Evolutionary conservation across 2,888 invertebrate species (phyloP).

Genomic region (Clitarchus hookeri): DNA sequence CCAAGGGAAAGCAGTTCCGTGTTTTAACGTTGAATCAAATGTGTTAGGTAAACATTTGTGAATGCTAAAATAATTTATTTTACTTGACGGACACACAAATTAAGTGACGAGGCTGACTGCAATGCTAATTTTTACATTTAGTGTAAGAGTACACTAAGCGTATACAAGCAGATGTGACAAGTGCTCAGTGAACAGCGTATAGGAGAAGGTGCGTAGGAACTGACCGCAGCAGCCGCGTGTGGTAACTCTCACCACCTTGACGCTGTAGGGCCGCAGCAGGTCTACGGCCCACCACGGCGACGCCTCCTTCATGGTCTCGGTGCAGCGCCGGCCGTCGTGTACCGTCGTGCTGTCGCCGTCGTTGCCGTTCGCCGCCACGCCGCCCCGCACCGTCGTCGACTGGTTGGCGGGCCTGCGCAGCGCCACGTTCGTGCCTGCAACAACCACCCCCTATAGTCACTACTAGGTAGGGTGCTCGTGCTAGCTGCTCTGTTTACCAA

Average conservation of each 20-base stretch:
- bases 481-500: too few relatives aligned
- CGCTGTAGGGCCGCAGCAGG: conserved; percentile 78
- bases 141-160: too few relatives aligned
- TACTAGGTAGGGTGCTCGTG: too few relatives aligned
- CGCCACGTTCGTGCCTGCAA: conserved; percentile 79
- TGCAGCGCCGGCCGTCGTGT: conserved; percentile 85
- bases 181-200: too few relatives aligned
- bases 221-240: conserved; percentile 80
- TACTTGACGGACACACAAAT: too few relatives aligned
- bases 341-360: conserved; percentile 84
- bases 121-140: too few relatives aligned
- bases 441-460: neutral
- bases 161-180: too few relatives aligned
- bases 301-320: conserved; percentile 86
- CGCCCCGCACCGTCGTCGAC: conserved; percentile 85
- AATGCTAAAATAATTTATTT: too few relatives aligned
- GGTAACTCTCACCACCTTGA: conserved; percentile 84
- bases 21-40: too few relatives aligned
- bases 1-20: too few relatives aligned
- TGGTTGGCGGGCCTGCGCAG: conserved; percentile 88
- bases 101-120: too few relatives aligned
- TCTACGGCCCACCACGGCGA: conserved; percentile 96
- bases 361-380: conserved; percentile 81
- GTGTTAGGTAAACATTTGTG: too few relatives aligned
- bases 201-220: conserved; percentile 41